Evolutionary conservation across 2,888 invertebrate species (phyloP).

Genomic region (Dryobota labecula): DNA sequence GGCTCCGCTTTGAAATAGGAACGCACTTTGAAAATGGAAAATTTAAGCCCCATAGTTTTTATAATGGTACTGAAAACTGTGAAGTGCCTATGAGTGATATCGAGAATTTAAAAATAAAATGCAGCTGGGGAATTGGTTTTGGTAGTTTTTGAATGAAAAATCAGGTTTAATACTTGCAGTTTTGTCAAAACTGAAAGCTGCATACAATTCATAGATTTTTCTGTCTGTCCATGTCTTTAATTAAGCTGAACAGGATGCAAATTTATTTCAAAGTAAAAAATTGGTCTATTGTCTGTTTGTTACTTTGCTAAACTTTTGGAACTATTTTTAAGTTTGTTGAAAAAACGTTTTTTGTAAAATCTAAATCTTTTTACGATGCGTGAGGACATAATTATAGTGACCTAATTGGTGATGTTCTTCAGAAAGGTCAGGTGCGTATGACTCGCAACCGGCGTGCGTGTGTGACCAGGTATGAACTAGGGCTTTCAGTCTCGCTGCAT

Average conservation of each 20-base stretch:
- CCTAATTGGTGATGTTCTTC: too few species aligned
- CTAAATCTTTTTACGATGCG: background rate
- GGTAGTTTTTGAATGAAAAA: constrained; percentile 14
- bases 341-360: background rate
- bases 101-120: constrained; percentile 25
- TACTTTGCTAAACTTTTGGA: background rate
- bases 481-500: too few species aligned
- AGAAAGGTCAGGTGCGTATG: too few species aligned
- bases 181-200: background rate
- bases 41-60: constrained; percentile 61
- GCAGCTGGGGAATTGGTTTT: constrained; percentile 1
- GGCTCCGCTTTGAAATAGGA: constrained; percentile 48
- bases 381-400: too few species aligned
- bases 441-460: too few species aligned
- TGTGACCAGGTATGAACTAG: too few species aligned
- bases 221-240: background rate
- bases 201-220: background rate
- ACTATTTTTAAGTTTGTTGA: background rate
- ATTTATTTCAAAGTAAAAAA: background rate
- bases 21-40: constrained; percentile 60
- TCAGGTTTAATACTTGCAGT: background rate
- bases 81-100: constrained; percentile 17
- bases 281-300: background rate
- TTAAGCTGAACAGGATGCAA: background rate
- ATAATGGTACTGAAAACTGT: constrained; percentile 30